These are phyloP conservation scores for Drosophila differens DNA, from an alignment of 2,888 invertebrate genomes.

Conservation along the genomic window DNA sequence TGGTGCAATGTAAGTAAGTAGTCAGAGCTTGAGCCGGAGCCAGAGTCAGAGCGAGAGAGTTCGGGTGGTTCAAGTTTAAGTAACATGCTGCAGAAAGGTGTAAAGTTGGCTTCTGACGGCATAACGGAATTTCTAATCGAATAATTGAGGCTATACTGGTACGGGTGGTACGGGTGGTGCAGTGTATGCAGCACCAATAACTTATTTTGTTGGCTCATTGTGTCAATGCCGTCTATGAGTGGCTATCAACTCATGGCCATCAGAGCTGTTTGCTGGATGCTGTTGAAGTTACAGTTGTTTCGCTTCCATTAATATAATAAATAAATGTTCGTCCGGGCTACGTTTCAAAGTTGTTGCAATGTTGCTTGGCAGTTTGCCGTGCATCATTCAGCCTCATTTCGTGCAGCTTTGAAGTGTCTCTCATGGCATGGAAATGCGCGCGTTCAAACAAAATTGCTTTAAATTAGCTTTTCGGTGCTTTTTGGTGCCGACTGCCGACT, in stretches of 20 bases:
- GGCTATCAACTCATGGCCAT: constrained; percentile 78
- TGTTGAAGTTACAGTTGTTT: constrained; percentile 32
- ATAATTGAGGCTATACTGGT: constrained; percentile 59
- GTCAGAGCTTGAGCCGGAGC: not conserved
- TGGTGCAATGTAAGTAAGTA: constrained; percentile 18
- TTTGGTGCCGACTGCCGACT: constrained; percentile 53
- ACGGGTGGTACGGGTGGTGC: constrained; percentile 13
- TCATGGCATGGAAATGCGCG: constrained; percentile 76
- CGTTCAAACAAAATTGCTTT: constrained; percentile 83
- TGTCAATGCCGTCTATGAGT: constrained; percentile 69
- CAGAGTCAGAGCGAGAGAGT: constrained; percentile 1
- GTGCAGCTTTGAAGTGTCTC: constrained; percentile 59
- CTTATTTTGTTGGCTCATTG: constrained; percentile 55
- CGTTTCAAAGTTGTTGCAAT: constrained; percentile 47
- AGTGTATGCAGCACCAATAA: constrained; percentile 40
- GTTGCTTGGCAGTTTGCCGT: constrained; percentile 42
- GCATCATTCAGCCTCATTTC: constrained; percentile 75
- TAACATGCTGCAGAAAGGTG: constrained; percentile 35
- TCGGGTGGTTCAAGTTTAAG: constrained; percentile 38
- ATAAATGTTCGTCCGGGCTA: constrained; percentile 60
- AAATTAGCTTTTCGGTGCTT: constrained; percentile 82
- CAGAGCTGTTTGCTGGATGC: constrained; percentile 39
- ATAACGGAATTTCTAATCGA: constrained; percentile 74
- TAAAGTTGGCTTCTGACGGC: constrained; percentile 21
- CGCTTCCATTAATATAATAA: constrained; percentile 73